Conservation (phyloP, 2,888 invertebrate genomes). For the Tribolium freemani region DNA sequence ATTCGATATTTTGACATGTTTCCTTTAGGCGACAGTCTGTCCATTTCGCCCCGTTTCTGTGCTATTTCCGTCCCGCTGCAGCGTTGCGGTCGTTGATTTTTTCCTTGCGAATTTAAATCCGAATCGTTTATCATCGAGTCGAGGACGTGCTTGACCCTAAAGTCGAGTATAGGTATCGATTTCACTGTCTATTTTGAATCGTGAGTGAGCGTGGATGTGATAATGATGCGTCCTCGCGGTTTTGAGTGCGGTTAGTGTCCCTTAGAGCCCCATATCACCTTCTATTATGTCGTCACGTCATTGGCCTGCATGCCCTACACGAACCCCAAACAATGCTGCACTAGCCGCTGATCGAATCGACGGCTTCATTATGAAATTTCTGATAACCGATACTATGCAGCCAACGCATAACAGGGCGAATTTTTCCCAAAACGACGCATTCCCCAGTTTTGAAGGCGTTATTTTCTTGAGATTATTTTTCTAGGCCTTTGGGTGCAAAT, state of each 20-base stretch:
- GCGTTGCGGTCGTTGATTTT: constrained; percentile 26
- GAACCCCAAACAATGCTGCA: not conserved
- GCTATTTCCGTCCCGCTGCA: constrained; percentile 10
- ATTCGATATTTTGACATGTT: not conserved
- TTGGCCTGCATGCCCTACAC: constrained; percentile 11
- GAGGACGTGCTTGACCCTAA: constrained; percentile 36
- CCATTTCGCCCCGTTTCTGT: not conserved
- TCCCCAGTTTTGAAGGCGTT: too few species aligned
- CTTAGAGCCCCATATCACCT: constrained; percentile 46
- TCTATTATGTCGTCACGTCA: constrained; percentile 46
- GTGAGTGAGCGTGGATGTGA: constrained; percentile 41
- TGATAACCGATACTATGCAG: not conserved
- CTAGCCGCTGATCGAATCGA: not conserved
- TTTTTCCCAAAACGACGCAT: too few species aligned
- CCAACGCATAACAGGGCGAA: not conserved
- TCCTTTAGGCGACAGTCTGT: not conserved
- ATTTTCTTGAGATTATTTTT: too few species aligned
- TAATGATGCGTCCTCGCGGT: constrained; percentile 48
- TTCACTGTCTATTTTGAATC: constrained; percentile 34
- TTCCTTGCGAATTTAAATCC: constrained; percentile 33
- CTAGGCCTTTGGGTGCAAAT: not conserved
- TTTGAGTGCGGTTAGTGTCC: constrained; percentile 46
- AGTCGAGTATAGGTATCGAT: constrained; percentile 37
- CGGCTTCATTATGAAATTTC: not conserved
- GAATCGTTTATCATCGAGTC: constrained; percentile 32